Base-by-base conservation (phyloP, 2,113 vertebrate species). In the Haemorhous mexicanus region DNA sequence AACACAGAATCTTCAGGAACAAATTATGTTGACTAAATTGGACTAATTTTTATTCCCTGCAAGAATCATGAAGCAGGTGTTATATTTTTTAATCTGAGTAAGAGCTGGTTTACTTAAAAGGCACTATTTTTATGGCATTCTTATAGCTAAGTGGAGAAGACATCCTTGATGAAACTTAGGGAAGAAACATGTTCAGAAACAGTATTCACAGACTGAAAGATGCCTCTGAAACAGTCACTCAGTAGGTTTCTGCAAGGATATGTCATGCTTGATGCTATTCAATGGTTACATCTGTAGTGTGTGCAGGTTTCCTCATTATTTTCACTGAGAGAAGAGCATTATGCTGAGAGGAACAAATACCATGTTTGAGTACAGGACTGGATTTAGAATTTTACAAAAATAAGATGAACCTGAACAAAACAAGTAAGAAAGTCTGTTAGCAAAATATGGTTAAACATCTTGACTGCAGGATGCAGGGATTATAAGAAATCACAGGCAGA, bases 301-400 rank as follows among this genome's bases (percentile, higher is more conserved):
- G 6, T 39, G 14, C 20, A 32, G 4, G 32, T 47, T 64, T n/a
- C 37, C 7, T 78, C 35, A 9, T 53, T 63, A 58, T 41, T 64
- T 50, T 32, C 17, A 46, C 55, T 55, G 56, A 24, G 41, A 62
- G 47, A 70, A 35, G 32, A 83, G 2, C 14, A 58, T 49, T 63
- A 86, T 49, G 6, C 22, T 70, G 19, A 16, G 12, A 83, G 16
- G 18, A 70, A 39, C 1, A 83, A 79, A 67, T 75, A 59, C 1
- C 0, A 0, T 70, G 7, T 72, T 53, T 83, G 47, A 55, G 14
- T n/a, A 53, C 27, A 63, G 13, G 9, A 62, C 4, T 59, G 43
- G 22, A 68, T 84, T 72, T 50, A 53, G 24, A 50, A 55, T 21
- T 12, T 61, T 37, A 28, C 6, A 44, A 83, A 91, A 68, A 9